phyloP scores from a whole-genome alignment of 2,113 vertebrate genomes.

The Hippopotamus amphibius region DNA sequence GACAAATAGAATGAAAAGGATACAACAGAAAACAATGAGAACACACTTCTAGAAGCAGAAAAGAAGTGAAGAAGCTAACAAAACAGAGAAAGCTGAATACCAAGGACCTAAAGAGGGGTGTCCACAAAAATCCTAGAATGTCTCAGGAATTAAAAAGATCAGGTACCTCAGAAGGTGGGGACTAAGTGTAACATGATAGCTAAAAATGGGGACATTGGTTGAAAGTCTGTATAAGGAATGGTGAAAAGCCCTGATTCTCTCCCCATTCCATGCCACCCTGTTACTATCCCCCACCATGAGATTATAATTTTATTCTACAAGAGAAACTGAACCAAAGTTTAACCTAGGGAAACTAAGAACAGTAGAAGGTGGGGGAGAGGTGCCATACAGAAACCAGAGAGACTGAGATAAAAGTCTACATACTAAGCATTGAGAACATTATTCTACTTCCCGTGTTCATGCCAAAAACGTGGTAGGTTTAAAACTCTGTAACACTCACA shows the following conservation, averaged over 20 bases:
- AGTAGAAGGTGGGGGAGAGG: not conserved
- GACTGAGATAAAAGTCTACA: not conserved
- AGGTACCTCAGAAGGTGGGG: not conserved
- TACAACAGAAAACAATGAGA: not conserved
- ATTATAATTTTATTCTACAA: not conserved
- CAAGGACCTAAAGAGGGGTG: not conserved
- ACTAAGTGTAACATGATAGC: not conserved
- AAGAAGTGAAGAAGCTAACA: not conserved
- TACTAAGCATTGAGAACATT: not conserved
- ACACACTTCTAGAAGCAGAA: not conserved
- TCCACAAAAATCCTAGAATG: not conserved
- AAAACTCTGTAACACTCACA: not conserved
- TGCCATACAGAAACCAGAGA: not conserved
- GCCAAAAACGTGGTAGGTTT: not conserved
- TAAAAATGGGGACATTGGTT: not conserved
- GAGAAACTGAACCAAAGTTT: not conserved
- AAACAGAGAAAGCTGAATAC: not conserved
- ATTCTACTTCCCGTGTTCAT: not conserved
- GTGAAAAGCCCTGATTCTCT: not conserved
- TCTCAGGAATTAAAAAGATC: not conserved
- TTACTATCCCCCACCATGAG: not conserved
- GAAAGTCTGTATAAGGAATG: not conserved
- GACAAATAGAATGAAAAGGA: not conserved
- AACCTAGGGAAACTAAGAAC: not conserved
- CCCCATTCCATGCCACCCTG: not conserved